Evolutionary conservation across 2,797 vertebrate species (phyloP).

Genomic region (Pempheris klunzingeri): DNA sequence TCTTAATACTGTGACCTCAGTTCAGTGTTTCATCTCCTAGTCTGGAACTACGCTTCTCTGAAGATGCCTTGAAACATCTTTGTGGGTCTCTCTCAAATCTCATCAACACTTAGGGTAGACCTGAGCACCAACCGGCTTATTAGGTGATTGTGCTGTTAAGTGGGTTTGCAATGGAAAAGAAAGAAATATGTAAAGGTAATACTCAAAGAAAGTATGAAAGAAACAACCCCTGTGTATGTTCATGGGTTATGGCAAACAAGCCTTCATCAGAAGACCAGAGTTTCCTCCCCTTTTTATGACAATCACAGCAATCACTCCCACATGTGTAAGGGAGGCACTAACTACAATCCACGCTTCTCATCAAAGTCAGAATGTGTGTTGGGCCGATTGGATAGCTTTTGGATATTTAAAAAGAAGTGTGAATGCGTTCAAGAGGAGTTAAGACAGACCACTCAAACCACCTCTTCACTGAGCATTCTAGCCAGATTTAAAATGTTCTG

Average conservation of each 20-base stretch:
- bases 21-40: conserved; percentile 5
- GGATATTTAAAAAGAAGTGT: neutral
- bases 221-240: neutral
- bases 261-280: neutral
- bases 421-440: neutral
- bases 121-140: neutral
- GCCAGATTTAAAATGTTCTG: neutral
- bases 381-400: neutral
- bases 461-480: neutral
- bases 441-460: too few relatives aligned
- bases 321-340: neutral
- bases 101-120: neutral
- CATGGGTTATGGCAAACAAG: neutral
- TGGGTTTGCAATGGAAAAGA: neutral
- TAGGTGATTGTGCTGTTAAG: neutral
- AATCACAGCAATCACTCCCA: conserved; percentile 22
- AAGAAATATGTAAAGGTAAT: neutral
- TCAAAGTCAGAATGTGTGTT: neutral
- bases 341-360: neutral
- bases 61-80: neutral
- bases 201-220: neutral
- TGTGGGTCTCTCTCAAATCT: neutral
- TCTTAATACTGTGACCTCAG: neutral
- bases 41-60: neutral
- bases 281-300: too few relatives aligned